phyloP scores from a whole-genome alignment of 35 echinoderm and acorn worm species.

The Patiria miniata region DNA sequence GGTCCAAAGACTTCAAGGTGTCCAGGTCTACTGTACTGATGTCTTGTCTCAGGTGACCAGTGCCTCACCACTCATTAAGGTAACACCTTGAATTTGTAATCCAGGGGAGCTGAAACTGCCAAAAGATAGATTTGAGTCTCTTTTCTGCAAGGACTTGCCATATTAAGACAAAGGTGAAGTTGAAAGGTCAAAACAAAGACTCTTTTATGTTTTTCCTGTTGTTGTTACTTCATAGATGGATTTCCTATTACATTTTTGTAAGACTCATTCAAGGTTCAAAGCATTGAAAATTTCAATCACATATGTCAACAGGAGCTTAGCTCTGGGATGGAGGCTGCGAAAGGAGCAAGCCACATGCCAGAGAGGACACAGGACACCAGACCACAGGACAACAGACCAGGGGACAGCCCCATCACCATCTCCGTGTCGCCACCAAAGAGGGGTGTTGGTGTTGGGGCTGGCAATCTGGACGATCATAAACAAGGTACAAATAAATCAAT shows the following conservation, averaged over 20 bases:
- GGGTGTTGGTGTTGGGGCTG: constrained; percentile 1
- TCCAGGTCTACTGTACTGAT: not conserved
- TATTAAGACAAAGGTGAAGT: no score
- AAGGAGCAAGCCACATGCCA: not conserved
- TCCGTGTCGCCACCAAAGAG: not conserved
- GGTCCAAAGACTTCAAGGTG: constrained; percentile 10
- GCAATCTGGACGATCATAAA: not conserved
- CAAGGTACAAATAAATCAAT: not conserved
- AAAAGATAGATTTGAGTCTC: no score
- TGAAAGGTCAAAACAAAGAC: no score
- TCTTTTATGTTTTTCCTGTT: no score
- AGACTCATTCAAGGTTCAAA: no score
- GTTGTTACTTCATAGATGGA: no score
- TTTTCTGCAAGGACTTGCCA: no score
- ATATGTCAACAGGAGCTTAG: not conserved
- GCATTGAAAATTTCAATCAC: no score
- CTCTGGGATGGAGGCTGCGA: not conserved
- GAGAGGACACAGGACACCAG: not conserved
- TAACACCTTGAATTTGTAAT: no score
- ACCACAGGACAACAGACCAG: not conserved
- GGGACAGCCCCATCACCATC: not conserved
- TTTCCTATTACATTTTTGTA: no score
- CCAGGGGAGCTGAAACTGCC: no score
- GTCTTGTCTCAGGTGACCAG: not conserved
- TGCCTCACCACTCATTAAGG: constrained; percentile 3